Evolutionary conservation across 2,113 vertebrate species (phyloP).

Genomic region (Stomatorhinus ivindoensis): DNA sequence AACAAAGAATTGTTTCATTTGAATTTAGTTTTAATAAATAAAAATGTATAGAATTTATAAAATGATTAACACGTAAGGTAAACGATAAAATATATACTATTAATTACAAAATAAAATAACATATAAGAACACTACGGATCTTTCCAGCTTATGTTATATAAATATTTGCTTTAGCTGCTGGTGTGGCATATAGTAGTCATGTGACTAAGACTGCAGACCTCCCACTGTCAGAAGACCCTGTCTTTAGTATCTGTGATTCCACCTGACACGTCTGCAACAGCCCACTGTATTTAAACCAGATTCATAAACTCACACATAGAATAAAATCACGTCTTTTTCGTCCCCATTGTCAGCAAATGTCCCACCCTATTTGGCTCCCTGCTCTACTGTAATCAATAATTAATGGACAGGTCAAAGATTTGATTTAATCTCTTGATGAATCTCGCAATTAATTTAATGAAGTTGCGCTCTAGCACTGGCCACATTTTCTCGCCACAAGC

Average conservation of each 20-base stretch:
- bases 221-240: neutral
- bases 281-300: neutral
- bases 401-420: neutral
- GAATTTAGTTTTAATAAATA: neutral
- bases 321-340: neutral
- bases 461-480: neutral
- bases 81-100: neutral
- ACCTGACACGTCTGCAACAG: neutral
- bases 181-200: neutral
- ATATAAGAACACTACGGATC: neutral
- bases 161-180: neutral
- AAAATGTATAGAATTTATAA: neutral
- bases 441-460: conserved; percentile 12
- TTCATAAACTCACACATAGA: neutral
- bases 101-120: neutral
- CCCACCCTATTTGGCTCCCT: neutral
- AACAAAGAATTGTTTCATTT: neutral
- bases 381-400: neutral
- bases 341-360: neutral
- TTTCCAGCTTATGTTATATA: neutral
- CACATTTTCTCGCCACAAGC: neutral
- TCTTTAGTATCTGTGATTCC: neutral
- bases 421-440: neutral
- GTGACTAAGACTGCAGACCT: neutral
- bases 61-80: neutral